Evolutionary conservation across 1,140 invertebrate species (phyloP).

Genomic region (Ceratina calcarata): DNA sequence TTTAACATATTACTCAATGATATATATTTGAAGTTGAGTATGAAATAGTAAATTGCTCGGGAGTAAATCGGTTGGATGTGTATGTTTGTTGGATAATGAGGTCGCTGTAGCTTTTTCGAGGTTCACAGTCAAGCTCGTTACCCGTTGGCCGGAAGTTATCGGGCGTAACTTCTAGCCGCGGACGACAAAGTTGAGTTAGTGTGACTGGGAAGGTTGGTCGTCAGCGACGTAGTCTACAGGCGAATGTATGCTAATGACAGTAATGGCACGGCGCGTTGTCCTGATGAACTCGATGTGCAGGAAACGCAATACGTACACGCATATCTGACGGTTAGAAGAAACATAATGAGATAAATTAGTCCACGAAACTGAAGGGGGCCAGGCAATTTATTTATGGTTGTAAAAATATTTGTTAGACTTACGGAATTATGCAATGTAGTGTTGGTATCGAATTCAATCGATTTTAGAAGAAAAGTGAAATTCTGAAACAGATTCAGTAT

Average conservation of each 20-base stretch:
- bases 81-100: constrained; percentile 18
- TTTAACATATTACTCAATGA: too few species aligned
- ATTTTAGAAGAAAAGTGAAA: too few species aligned
- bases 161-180: constrained; percentile 28
- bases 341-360: too few species aligned
- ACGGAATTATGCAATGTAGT: too few species aligned
- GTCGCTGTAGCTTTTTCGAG: constrained; percentile 18
- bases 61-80: neutral
- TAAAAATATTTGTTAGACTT: too few species aligned
- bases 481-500: too few species aligned
- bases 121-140: constrained; percentile 26
- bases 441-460: too few species aligned
- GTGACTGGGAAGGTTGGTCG: neutral
- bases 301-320: neutral
- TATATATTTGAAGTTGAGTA: neutral
- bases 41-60: neutral
- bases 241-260: constrained; percentile 52
- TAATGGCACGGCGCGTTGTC: neutral
- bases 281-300: constrained; percentile 37
- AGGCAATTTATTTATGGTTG: too few species aligned
- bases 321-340: too few species aligned
- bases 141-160: constrained; percentile 28
- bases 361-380: too few species aligned
- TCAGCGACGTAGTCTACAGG: constrained; percentile 16
- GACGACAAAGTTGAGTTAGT: constrained; percentile 43